These are phyloP conservation scores for Rhizomys pruinosus DNA, from an alignment of 2,113 vertebrate genomes.

Conservation along the genomic window DNA sequence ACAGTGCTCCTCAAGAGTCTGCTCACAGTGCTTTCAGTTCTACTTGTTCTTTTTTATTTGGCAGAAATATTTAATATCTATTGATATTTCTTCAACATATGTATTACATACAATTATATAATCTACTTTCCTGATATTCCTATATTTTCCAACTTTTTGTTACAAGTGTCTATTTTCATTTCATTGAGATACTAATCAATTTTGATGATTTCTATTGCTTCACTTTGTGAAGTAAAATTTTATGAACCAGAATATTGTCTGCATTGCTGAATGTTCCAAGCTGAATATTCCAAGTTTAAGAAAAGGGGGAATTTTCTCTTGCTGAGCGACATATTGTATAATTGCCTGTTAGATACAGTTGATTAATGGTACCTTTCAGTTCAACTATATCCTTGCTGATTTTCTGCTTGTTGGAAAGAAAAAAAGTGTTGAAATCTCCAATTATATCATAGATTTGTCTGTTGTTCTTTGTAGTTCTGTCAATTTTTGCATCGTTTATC, in stretches of 20 bases:
- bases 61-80: neutral
- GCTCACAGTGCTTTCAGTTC: neutral
- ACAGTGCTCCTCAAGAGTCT: neutral
- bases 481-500: neutral
- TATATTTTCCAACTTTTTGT: constrained; percentile 20
- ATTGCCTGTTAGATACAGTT: constrained; percentile 25
- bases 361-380: constrained; percentile 8
- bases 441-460: neutral
- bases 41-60: constrained; percentile 30
- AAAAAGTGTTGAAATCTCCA: neutral
- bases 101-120: neutral
- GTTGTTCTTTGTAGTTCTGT: neutral
- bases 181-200: neutral
- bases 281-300: constrained; percentile 28
- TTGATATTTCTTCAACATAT: neutral
- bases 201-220: neutral
- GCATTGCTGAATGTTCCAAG: neutral
- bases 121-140: neutral
- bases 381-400: neutral
- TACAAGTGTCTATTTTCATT: constrained; percentile 40
- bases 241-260: neutral
- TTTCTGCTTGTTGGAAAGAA: constrained; percentile 17
- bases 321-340: neutral
- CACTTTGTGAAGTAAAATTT: neutral
- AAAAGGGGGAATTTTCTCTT: neutral